Evolutionary conservation across 1,140 invertebrate species (phyloP).

Genomic region (Mercenaria mercenaria): DNA sequence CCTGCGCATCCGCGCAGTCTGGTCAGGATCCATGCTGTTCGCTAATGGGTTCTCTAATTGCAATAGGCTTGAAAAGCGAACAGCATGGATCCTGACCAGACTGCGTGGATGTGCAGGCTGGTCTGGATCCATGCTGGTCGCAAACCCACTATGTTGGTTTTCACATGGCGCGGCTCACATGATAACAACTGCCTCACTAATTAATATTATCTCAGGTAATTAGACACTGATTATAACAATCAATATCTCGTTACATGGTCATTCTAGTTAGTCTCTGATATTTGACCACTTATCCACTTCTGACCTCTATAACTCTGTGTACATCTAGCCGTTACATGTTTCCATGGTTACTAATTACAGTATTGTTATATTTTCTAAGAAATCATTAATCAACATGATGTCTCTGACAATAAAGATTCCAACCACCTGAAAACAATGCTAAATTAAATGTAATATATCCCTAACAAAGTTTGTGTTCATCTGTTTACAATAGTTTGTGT

Average conservation of each 20-base stretch:
- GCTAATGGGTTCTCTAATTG: no score
- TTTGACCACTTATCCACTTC: background rate
- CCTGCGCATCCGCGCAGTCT: no score
- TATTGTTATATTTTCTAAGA: slow-evolving; percentile 25
- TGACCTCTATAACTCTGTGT: background rate
- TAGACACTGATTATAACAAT: background rate
- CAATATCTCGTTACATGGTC: background rate
- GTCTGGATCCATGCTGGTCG: no score
- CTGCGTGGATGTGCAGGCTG: no score
- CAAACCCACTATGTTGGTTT: no score
- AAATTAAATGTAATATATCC: background rate
- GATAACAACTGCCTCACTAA: no score
- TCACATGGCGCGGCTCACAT: no score
- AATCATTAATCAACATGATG: background rate
- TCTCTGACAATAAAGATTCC: background rate
- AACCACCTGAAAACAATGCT: background rate
- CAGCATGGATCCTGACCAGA: no score
- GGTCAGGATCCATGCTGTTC: no score
- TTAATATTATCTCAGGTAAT: background rate
- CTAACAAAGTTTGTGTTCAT: no score
- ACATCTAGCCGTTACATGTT: background rate
- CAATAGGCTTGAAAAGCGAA: no score
- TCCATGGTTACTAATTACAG: slow-evolving; percentile 27
- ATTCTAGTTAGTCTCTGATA: background rate
- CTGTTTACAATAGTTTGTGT: no score